Conservation (phyloP, 2,797 vertebrate genomes). For the Anguilla megastoma region DNA sequence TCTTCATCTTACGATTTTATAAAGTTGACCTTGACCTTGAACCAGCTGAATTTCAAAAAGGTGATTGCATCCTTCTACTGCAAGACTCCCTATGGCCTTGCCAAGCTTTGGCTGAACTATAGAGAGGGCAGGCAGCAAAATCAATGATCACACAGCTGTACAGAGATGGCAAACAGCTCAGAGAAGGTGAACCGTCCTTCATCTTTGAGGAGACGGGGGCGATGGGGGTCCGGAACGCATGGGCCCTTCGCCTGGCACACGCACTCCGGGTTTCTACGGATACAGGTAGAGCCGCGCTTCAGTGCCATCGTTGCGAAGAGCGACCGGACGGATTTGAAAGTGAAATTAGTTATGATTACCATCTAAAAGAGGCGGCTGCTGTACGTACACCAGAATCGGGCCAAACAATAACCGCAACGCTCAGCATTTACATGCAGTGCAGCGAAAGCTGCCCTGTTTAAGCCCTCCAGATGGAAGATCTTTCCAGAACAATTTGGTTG, state of each 20-base stretch:
- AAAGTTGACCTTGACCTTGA: background rate
- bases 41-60: background rate
- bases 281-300: background rate
- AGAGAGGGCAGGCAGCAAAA: background rate
- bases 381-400: background rate
- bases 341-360: conserved; percentile 14
- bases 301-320: background rate
- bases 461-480: background rate
- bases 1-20: too few relatives aligned
- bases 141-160: background rate
- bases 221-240: background rate
- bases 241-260: background rate
- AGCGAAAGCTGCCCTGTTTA: background rate
- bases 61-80: background rate
- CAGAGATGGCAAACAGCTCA: background rate
- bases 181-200: background rate
- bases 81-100: background rate
- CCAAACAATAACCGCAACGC: background rate
- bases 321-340: background rate
- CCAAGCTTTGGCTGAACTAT: background rate
- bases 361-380: background rate
- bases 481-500: background rate
- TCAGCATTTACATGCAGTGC: background rate
- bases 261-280: background rate
- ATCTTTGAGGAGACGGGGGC: background rate